These are phyloP conservation scores for Stramonita haemastoma DNA, from an alignment of 2,888 invertebrate species.

Conservation along the genomic window DNA sequence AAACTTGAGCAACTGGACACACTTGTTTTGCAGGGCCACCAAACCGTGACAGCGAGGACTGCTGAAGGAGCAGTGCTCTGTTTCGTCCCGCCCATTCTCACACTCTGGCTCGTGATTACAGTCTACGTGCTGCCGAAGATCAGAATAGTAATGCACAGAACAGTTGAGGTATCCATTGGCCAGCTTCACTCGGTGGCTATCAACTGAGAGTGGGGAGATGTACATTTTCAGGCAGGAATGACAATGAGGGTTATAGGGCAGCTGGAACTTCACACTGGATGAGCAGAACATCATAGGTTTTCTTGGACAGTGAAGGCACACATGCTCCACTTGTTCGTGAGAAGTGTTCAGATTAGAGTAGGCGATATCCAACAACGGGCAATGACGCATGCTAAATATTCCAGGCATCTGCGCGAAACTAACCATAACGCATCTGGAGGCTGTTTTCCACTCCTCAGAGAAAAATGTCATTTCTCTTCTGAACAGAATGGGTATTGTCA, in stretches of 20 bases:
- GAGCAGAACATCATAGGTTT: not conserved
- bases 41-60: not conserved
- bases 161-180: slow-evolving; percentile 9
- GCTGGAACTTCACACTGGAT: not conserved
- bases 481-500: not conserved
- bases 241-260: not conserved
- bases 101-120: slow-evolving; percentile 25
- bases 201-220: not conserved
- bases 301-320: not conserved
- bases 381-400: not conserved
- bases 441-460: not conserved
- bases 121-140: not conserved
- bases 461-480: not conserved
- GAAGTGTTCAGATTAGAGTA: not conserved
- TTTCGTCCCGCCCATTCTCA: slow-evolving; percentile 25
- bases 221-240: not conserved
- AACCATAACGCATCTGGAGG: not conserved
- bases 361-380: not conserved
- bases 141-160: not conserved
- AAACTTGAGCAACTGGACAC: not conserved
- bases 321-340: not conserved
- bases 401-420: not conserved
- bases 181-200: not conserved
- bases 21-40: not conserved
- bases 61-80: slow-evolving; percentile 25